These are phyloP conservation scores for Apis mellifera DNA, from an alignment of 1,140 invertebrate genomes.

Conservation along the genomic window Amel_HAv3.1 CM009940.2:9852001-9852500, in stretches of 20 bases:
- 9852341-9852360: conserved; percentile 82
- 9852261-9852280: conserved; percentile 21
- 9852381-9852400: conserved; percentile 57
- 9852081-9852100: conserved; percentile 41
- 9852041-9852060: conserved; percentile 23
- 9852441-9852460: conserved; percentile 5
- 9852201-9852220: conserved; percentile 53
- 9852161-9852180: conserved; percentile 71
- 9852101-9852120: conserved; percentile 34
- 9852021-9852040: conserved; percentile 25
- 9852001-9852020: conserved; percentile 9
- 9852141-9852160: conserved; percentile 60
- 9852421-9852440: conserved; percentile 25
- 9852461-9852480: conserved; percentile 16
- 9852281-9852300: conserved; percentile 21
- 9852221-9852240: conserved; percentile 60
- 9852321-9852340: conserved; percentile 57
- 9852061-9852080: conserved; percentile 17
- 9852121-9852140: conserved; percentile 58
- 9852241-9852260: neutral
- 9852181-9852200: conserved; percentile 56
- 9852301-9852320: conserved; percentile 16
- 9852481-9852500: conserved; percentile 20
- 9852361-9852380: conserved; percentile 69
- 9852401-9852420: conserved; percentile 61